A percentile compares a stretch with the other conserved stretches of the same genome.
These are phyloP conservation scores for Notolabrus celidotus DNA, from an alignment of 2,797 vertebrate species.

Conservation along the genomic window DNA sequence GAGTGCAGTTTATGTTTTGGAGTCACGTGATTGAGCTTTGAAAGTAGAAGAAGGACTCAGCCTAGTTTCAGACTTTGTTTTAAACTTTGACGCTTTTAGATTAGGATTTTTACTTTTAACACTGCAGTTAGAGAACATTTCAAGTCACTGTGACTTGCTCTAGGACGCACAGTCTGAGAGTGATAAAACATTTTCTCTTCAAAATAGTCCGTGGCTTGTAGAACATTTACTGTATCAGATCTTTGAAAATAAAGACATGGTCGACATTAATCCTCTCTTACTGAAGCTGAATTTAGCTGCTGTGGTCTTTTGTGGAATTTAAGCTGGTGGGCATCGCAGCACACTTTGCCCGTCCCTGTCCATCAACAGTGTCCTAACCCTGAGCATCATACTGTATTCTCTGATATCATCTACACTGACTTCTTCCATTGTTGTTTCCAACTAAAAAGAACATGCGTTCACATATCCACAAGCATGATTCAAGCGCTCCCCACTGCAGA, in stretches of 20 bases:
- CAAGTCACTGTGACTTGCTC: not conserved
- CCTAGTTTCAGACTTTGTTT: constrained; percentile 19
- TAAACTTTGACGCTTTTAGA: constrained; percentile 1
- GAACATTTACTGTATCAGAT: constrained; percentile 16
- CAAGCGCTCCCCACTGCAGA: constrained; percentile 43
- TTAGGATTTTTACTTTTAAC: not conserved
- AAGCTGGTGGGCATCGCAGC: constrained; percentile 23
- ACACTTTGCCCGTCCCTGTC: constrained; percentile 32
- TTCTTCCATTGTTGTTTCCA: constrained; percentile 30
- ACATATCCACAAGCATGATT: constrained; percentile 47
- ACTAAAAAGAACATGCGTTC: constrained; percentile 38
- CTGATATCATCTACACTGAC: constrained; percentile 11
- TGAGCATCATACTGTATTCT: constrained; percentile 6
- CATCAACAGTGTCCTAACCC: constrained; percentile 18
- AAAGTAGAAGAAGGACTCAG: not conserved
- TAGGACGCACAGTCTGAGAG: constrained; percentile 18
- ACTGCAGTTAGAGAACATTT: not conserved
- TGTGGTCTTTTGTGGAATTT: constrained; percentile 37
- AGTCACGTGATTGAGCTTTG: constrained; percentile 21
- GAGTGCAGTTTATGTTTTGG: constrained; percentile 31
- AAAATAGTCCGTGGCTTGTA: constrained; percentile 4
- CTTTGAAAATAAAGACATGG: constrained; percentile 20
- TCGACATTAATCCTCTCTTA: constrained; percentile 48
- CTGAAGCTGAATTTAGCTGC: constrained; percentile 36
- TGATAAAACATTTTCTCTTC: constrained; percentile 25